A percentile compares a stretch with the other conserved stretches of the same genome.
Evolutionary conservation across 2,888 invertebrate genomes (phyloP).

Genomic region (Pristionchus arcanus): DNA sequence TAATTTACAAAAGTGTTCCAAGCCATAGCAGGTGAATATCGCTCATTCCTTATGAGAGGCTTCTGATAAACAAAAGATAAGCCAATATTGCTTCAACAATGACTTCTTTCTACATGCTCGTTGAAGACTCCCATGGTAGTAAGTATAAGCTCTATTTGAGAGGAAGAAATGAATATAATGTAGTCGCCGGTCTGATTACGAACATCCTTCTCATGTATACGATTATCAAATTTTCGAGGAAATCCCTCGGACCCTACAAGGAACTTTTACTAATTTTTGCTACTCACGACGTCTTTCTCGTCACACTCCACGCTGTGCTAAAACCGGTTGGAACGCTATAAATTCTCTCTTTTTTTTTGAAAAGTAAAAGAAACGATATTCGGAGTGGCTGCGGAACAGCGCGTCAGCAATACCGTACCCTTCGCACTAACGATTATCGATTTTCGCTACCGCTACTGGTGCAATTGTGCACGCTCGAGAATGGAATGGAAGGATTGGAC

Average conservation of each 20-base stretch:
- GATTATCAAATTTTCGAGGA: not conserved
- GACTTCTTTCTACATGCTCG: not conserved
- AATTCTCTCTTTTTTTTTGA: too few relatives aligned
- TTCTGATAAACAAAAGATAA: too few relatives aligned
- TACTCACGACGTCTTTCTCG: not conserved
- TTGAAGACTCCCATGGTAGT: not conserved
- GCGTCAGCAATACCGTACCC: not conserved
- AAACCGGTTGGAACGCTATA: not conserved
- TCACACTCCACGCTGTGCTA: not conserved
- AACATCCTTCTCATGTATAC: not conserved
- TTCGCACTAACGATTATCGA: not conserved
- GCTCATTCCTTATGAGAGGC: too few relatives aligned
- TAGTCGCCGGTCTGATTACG: not conserved
- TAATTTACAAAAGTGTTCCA: too few relatives aligned
- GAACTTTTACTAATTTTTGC: not conserved
- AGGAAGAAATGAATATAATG: too few relatives aligned
- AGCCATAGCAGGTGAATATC: too few relatives aligned
- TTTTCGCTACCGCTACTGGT: slow-evolving; percentile 19
- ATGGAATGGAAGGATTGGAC: too few relatives aligned
- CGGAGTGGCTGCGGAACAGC: not conserved
- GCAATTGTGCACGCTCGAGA: too few relatives aligned
- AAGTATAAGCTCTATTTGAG: not conserved
- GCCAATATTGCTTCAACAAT: too few relatives aligned
- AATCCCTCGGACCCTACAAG: not conserved
- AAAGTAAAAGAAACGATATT: too few relatives aligned